A percentile compares a stretch with the other conserved stretches of the same genome.
phyloP scores from a whole-genome alignment of 2,113 vertebrate genomes.

The Australoheros scitulus region DNA sequence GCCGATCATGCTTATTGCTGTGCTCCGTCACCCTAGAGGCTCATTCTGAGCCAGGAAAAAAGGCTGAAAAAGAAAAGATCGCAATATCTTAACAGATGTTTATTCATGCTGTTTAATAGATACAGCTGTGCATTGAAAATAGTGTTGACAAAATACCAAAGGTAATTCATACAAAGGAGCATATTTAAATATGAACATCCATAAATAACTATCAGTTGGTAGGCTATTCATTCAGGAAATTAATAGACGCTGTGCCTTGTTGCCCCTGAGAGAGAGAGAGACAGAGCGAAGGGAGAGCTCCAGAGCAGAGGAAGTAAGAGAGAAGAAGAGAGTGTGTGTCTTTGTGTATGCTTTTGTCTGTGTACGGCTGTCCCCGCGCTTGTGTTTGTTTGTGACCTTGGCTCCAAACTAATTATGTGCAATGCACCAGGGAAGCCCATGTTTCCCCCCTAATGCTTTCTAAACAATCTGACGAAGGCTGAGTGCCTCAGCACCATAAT shows the following conservation, averaged over 20 bases:
- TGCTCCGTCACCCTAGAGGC: background rate
- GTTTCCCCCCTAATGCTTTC: slow-evolving; percentile 63
- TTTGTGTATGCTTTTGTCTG: slow-evolving; percentile 14
- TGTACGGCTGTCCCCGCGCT: slow-evolving; percentile 33
- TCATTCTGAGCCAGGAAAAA: background rate
- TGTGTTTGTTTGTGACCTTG: slow-evolving; percentile 74
- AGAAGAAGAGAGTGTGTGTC: slow-evolving; percentile 36
- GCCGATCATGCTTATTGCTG: background rate
- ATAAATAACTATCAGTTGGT: slow-evolving; percentile 66
- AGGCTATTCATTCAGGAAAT: slow-evolving; percentile 70
- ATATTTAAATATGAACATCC: slow-evolving; percentile 43
- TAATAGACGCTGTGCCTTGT: slow-evolving; percentile 59
- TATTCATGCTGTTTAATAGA: slow-evolving; percentile 20
- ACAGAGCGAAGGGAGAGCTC: background rate
- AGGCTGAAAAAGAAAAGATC: background rate
- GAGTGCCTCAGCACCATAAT: slow-evolving; percentile 68
- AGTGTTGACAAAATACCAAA: background rate
- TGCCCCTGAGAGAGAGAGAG: slow-evolving; percentile 61
- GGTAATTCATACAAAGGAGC: slow-evolving; percentile 49
- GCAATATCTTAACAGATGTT: background rate
- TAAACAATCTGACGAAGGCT: slow-evolving; percentile 69
- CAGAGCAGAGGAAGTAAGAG: slow-evolving; percentile 28
- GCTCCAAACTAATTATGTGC: slow-evolving; percentile 73
- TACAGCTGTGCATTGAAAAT: slow-evolving; percentile 1
- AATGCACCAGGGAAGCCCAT: slow-evolving; percentile 68